Evolutionary conservation across 2,888 invertebrate species (phyloP).

Genomic region (Epinotia nisella): DNA sequence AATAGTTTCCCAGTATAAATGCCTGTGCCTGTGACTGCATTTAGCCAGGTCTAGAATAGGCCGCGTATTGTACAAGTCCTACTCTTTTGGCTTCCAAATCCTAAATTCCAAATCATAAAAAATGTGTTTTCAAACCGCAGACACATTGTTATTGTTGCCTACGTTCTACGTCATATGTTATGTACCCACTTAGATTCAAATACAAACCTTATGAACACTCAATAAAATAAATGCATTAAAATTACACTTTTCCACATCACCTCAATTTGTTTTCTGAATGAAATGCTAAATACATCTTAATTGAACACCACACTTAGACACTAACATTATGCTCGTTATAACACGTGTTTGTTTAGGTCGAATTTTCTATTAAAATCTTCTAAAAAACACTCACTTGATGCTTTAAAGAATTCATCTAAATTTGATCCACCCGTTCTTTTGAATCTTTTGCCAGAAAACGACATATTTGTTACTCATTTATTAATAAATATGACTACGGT

Average conservation of each 20-base stretch:
- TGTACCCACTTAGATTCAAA: neutral
- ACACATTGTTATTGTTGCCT: too few relatives aligned
- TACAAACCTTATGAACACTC: neutral
- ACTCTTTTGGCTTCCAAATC: too few relatives aligned
- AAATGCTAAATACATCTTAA: neutral
- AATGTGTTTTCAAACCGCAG: too few relatives aligned
- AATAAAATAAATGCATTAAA: neutral
- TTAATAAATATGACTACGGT: constrained; percentile 17
- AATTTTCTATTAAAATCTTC: neutral
- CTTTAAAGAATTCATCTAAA: constrained; percentile 62
- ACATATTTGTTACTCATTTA: constrained; percentile 54
- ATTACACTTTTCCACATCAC: neutral
- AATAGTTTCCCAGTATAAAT: too few relatives aligned
- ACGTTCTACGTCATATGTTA: too few relatives aligned
- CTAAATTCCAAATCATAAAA: too few relatives aligned
- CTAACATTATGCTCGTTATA: neutral
- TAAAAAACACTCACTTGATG: constrained; percentile 60
- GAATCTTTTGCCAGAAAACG: constrained; percentile 70
- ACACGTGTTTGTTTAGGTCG: neutral
- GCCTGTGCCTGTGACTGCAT: too few relatives aligned
- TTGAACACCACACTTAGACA: neutral
- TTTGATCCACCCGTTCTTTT: constrained; percentile 65
- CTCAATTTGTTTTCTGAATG: neutral
- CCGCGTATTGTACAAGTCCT: too few relatives aligned
- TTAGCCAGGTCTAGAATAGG: too few relatives aligned